Conservation (phyloP, 1,140 invertebrate species). For the Temnothorax curvispinosus region DNA sequence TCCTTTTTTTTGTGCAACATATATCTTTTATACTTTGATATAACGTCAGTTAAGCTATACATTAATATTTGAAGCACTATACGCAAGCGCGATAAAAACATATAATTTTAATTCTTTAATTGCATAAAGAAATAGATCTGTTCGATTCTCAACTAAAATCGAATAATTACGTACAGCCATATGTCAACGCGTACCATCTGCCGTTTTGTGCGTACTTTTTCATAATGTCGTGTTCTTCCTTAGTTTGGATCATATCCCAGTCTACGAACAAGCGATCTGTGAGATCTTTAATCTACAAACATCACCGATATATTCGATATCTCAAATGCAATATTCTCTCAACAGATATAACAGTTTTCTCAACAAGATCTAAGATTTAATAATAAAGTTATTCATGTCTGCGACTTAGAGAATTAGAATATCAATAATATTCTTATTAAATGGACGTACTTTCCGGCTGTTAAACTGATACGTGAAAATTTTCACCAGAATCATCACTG, state of each 20-base stretch:
- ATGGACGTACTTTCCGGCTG: neutral
- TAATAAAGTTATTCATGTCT: neutral
- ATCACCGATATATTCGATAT: neutral
- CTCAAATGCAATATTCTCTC: neutral
- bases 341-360: neutral
- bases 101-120: neutral
- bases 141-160: neutral
- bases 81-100: neutral
- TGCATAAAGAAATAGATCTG: neutral
- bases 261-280: conserved; percentile 23
- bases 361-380: neutral
- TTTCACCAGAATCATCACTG: conserved; percentile 8
- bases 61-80: neutral
- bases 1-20: neutral
- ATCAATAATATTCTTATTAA: neutral
- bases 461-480: conserved; percentile 6
- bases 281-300: conserved; percentile 37
- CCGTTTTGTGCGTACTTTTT: neutral
- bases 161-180: neutral
- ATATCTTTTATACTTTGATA: neutral
- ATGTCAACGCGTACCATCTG: neutral
- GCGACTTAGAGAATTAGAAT: neutral
- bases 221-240: conserved; percentile 37
- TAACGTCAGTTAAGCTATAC: neutral
- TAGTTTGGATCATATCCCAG: neutral